Evolutionary conservation across 37 sponge, comb jelly and placozoan genomes (phyloP).

Genomic region (Aplysina aerophoba): DNA sequence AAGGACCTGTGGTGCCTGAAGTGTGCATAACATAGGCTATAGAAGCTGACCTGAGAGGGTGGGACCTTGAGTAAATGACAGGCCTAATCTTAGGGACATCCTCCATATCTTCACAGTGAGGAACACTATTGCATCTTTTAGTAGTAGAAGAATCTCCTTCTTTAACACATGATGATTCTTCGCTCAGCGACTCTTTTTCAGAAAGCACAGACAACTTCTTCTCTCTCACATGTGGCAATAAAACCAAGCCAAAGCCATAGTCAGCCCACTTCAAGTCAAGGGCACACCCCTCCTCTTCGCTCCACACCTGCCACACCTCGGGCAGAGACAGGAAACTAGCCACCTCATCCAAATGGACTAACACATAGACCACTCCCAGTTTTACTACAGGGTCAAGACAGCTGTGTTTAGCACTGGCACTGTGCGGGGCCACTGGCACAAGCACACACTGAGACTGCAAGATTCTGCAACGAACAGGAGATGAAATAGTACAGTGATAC

Average conservation of each 20-base stretch:
- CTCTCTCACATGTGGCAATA: not conserved
- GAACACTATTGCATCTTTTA: not conserved
- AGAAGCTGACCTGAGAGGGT: constrained; percentile 3
- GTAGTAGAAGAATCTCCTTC: not conserved
- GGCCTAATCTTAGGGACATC: not conserved
- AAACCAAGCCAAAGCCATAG: too few species aligned
- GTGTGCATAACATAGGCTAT: constrained; percentile 80
- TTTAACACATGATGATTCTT: not conserved
- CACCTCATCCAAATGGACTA: too few species aligned
- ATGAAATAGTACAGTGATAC: too few species aligned
- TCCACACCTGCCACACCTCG: too few species aligned
- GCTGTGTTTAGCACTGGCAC: not conserved
- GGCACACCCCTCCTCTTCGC: too few species aligned
- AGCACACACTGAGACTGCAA: constrained; percentile 16
- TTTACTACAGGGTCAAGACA: too few species aligned
- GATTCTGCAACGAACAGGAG: not conserved
- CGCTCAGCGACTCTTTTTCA: not conserved
- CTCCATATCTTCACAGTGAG: not conserved
- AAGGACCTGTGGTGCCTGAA: constrained; percentile 82
- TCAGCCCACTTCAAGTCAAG: too few species aligned
- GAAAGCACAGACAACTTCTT: not conserved
- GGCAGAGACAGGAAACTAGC: too few species aligned
- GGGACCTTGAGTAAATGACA: not conserved
- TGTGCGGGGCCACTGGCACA: not conserved
- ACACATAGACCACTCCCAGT: too few species aligned